Evolutionary conservation across 2,797 vertebrate species (phyloP), one percentile per base, ranked within the genome.

Genomic region (Tarsius wallacei): DNA sequence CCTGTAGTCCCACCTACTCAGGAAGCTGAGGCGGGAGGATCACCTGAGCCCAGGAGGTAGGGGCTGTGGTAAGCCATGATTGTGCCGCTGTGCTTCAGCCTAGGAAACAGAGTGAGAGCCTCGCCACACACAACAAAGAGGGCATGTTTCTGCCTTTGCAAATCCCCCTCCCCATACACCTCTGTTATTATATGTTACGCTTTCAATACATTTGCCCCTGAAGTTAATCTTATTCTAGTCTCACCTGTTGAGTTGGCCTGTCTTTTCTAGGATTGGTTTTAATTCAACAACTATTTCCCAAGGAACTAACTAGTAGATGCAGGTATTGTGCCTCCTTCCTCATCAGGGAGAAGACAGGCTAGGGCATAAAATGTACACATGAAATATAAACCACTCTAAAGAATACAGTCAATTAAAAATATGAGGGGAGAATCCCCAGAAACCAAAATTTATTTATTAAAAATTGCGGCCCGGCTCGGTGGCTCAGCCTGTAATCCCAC

Each of bases 191-290:
- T 19, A 5, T 57, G 17, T 36, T 14, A 22, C 1, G 14, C 17
- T 80, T 95, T 21, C 49, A 36, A 4, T 76, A 31, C 13, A 26
- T 33, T n/a, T 91, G 33, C 28, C 42, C 15, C 42, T 24, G 36
- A 68, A 47, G 49, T 70, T 71, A 57, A 81, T 68, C 53, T 86
- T 78, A 31, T 26, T 33, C 51, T 87, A 17, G 9, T 87, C 61
- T 87, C n/a, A 31, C 21, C 64, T 70, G 26, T 74, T 93, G 24
- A 73, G 22, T 9, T 61, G 86, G 0, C 33, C 21, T 28, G 1
- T 76, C 81, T 49, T 95, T 90, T 95, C 89, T 81, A 73, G 33
- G 22, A 47, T 5, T 81, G n/a, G 4, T 90, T 94, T 95, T 91
- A 73, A 90, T 80, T 90, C 55, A 73, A 3, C 31, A 63, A 55